Conservation (phyloP, 2,888 invertebrate species). For the Eilema sororculum region DNA sequence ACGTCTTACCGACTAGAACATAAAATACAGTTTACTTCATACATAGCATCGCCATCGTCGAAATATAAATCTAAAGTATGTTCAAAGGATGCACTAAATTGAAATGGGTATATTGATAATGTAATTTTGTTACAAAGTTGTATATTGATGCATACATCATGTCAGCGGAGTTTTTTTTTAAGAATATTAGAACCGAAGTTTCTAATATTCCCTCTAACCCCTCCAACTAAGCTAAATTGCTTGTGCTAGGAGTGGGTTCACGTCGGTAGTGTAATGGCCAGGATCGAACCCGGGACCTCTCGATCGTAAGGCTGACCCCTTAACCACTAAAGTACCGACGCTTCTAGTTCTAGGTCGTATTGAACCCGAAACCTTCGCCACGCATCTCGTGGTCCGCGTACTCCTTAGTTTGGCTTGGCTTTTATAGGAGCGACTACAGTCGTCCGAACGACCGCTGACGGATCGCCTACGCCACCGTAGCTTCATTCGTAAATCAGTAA, state of each 20-base stretch:
- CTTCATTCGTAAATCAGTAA: background rate
- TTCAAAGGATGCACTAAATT: background rate
- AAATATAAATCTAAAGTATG: background rate
- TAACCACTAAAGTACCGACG: no score
- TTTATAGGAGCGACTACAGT: background rate
- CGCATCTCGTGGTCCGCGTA: background rate
- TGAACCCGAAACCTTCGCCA: background rate
- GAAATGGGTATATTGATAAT: background rate
- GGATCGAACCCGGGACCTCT: no score
- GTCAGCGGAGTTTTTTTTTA: no score
- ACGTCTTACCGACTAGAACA: constrained; percentile 8
- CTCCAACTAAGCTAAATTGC: no score
- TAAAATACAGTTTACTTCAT: constrained; percentile 6
- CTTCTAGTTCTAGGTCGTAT: background rate
- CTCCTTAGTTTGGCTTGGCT: background rate
- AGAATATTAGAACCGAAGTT: no score
- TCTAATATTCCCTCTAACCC: no score
- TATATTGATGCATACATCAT: background rate
- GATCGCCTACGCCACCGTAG: background rate
- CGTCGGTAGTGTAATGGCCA: no score
- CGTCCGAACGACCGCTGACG: background rate
- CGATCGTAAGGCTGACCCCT: no score
- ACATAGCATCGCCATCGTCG: background rate
- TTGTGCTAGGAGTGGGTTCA: no score
- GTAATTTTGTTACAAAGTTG: background rate